A percentile compares a stretch with the other conserved stretches of the same genome.
These are phyloP conservation scores for Lagodon rhomboides DNA, from an alignment of 2,797 vertebrate species.

Conservation along the genomic window DNA sequence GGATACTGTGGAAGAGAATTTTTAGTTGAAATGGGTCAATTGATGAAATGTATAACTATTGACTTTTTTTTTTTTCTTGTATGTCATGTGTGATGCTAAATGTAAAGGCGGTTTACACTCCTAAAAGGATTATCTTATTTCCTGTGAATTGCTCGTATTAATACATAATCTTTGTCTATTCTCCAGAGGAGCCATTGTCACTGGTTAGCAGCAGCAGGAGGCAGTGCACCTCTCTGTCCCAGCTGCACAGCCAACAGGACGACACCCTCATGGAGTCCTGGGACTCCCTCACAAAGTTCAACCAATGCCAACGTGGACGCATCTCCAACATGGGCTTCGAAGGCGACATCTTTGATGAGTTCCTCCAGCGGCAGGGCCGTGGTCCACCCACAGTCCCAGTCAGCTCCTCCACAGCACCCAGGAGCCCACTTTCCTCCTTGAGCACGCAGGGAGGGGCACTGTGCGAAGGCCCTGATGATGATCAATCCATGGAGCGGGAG, in stretches of 20 bases:
- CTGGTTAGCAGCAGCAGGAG: slow-evolving; percentile 58
- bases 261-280: slow-evolving; percentile 92
- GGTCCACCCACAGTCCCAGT: slow-evolving; percentile 43
- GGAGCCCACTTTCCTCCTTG: slow-evolving; percentile 50
- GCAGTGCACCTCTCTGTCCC: slow-evolving; percentile 57
- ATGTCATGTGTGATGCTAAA: not conserved
- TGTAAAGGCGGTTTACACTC: not conserved
- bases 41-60: not conserved
- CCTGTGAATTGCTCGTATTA: slow-evolving; percentile 5
- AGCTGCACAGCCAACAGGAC: slow-evolving; percentile 87
- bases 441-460: slow-evolving; percentile 30
- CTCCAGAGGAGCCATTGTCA: slow-evolving; percentile 83
- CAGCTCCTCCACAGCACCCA: slow-evolving; percentile 41
- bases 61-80: not conserved
- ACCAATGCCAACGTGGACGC: slow-evolving; percentile 93
- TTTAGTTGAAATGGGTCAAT: too few species aligned
- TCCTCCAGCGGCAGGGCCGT: slow-evolving; percentile 89
- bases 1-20: not conserved
- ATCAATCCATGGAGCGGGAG: slow-evolving; percentile 75
- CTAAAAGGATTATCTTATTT: not conserved
- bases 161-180: slow-evolving; percentile 27
- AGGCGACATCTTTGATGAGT: slow-evolving; percentile 95
- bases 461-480: slow-evolving; percentile 75
- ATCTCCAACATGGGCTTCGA: slow-evolving; percentile 92
- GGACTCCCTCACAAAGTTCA: slow-evolving; percentile 93